Conservation (phyloP, 2,888 invertebrate genomes). For the Cryptus viduatorius region DNA sequence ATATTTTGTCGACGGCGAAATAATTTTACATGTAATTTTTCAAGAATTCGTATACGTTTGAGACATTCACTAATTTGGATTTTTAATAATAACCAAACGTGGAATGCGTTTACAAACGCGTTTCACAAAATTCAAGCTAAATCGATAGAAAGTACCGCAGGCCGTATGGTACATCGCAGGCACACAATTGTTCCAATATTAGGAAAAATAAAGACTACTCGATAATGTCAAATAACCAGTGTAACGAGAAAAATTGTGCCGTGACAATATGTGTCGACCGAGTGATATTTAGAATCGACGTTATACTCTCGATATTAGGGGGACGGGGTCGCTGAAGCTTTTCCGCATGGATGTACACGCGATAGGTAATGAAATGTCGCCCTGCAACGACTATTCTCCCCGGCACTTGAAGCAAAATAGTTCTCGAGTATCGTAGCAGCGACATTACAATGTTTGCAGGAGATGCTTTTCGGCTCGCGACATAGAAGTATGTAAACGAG, state of each 20-base stretch:
- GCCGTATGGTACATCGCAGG: too few relatives aligned
- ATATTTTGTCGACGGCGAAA: not conserved
- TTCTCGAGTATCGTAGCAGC: conserved; percentile 10
- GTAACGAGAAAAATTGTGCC: not conserved
- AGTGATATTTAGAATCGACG: conserved; percentile 29
- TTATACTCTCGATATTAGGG: not conserved
- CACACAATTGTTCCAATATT: too few relatives aligned
- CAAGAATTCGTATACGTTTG: too few relatives aligned
- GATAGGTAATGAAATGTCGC: conserved; percentile 16
- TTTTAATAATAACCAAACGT: too few relatives aligned
- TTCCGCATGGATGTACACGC: conserved; percentile 21
- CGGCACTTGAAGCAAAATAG: conserved; percentile 31
- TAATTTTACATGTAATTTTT: not conserved
- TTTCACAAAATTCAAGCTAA: too few relatives aligned
- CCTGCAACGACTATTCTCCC: not conserved
- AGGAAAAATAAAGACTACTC: too few relatives aligned
- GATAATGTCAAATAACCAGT: too few relatives aligned
- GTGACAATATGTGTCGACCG: not conserved
- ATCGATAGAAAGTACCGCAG: too few relatives aligned
- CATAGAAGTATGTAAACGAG: not conserved
- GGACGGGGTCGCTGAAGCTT: not conserved
- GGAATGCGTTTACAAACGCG: too few relatives aligned
- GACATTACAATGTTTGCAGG: not conserved
- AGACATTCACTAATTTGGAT: too few relatives aligned
- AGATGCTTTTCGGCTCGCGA: conserved; percentile 11